These are phyloP conservation scores for Chamaea fasciata DNA, from an alignment of 2,113 vertebrate species.

Conservation along the genomic window DNA sequence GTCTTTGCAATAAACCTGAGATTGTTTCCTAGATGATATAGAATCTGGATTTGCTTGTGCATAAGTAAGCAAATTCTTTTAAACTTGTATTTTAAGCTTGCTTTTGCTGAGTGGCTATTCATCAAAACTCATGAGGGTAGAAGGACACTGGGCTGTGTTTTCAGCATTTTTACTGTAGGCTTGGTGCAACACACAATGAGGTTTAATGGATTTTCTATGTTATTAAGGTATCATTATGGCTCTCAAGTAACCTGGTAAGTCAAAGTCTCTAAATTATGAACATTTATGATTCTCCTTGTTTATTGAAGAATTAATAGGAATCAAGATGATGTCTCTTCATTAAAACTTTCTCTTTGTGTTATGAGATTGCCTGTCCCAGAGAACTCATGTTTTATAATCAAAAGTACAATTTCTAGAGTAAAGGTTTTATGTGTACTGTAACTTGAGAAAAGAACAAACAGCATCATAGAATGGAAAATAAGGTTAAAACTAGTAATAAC, in stretches of 20 bases:
- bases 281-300: background rate
- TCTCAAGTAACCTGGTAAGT: background rate
- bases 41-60: background rate
- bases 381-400: background rate
- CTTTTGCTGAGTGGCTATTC: background rate
- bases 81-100: background rate
- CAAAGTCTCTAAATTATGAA: background rate
- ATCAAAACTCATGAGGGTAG: background rate
- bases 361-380: background rate
- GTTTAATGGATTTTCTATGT: background rate
- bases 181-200: background rate
- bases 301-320: background rate
- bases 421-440: background rate
- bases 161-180: background rate
- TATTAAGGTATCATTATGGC: background rate
- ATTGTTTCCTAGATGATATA: background rate
- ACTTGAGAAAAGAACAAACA: background rate
- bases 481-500: background rate
- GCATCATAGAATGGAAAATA: background rate
- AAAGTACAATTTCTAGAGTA: background rate
- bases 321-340: background rate
- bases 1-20: background rate
- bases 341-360: background rate
- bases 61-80: background rate
- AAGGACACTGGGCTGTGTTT: background rate